Percentiles rank a stretch among this genome's conserved stretches.
Evolutionary conservation across 2,888 invertebrate species (phyloP).

Genomic region (Himalopsyche tibetana): DNA sequence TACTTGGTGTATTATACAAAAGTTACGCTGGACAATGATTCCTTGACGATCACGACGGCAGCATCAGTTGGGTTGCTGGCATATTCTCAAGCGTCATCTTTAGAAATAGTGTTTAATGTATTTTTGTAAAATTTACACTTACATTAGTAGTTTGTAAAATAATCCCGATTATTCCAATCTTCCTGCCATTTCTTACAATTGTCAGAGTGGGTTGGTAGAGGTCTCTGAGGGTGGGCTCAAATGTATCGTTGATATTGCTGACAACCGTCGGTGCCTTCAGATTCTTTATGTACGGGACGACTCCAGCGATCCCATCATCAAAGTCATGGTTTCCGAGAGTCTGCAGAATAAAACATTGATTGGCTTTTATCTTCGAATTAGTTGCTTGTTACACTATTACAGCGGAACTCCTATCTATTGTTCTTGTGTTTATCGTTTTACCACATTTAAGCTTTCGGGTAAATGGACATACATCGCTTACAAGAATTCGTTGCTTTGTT

Average conservation of each 20-base stretch:
- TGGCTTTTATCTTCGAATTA: background rate
- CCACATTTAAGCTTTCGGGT: too few relatives aligned
- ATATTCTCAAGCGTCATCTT: too few relatives aligned
- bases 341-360: slow-evolving; percentile 71
- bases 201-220: slow-evolving; percentile 81
- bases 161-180: slow-evolving; percentile 89
- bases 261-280: slow-evolving; percentile 83
- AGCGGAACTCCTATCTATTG: background rate
- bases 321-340: slow-evolving; percentile 93
- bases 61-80: too few relatives aligned
- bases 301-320: slow-evolving; percentile 84
- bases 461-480: too few relatives aligned
- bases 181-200: slow-evolving; percentile 78
- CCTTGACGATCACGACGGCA: too few relatives aligned
- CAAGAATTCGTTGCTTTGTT: too few relatives aligned
- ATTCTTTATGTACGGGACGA: slow-evolving; percentile 82
- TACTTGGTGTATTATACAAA: too few relatives aligned
- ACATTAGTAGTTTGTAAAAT: slow-evolving; percentile 74
- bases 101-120: background rate
- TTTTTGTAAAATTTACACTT: slow-evolving; percentile 61
- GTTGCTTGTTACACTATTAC: background rate
- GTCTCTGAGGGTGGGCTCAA: slow-evolving; percentile 81
- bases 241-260: slow-evolving; percentile 84
- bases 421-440: background rate
- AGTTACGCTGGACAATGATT: too few relatives aligned